phyloP scores from a whole-genome alignment of 2,888 invertebrate species.

The Auanema freiburgensis region DNA sequence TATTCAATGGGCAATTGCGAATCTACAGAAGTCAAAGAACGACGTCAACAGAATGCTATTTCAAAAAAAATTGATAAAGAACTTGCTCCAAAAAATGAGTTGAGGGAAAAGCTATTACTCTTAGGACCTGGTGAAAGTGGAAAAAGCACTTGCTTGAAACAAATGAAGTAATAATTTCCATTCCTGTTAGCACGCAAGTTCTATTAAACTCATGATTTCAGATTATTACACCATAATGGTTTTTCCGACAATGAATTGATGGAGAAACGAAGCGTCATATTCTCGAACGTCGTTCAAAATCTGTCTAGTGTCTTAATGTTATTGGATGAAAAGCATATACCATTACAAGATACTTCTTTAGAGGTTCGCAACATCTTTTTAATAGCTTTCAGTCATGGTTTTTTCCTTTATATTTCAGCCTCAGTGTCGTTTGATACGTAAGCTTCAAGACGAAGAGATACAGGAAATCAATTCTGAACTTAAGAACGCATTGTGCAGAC shows the following conservation, averaged over 20 bases:
- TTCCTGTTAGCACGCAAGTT: neutral
- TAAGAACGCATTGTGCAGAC: constrained; percentile 21
- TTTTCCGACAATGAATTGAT: constrained; percentile 44
- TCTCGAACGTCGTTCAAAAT: constrained; percentile 26
- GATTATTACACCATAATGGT: constrained; percentile 45
- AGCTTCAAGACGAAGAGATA: constrained; percentile 38
- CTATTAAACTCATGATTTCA: constrained; percentile 17
- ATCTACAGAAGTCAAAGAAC: constrained; percentile 15
- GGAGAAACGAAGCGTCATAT: constrained; percentile 43
- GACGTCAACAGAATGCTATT: constrained; percentile 3
- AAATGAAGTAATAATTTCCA: constrained; percentile 36
- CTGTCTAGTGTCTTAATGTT: constrained; percentile 9
- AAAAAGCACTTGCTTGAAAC: constrained; percentile 56
- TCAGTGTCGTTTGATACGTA: constrained; percentile 20
- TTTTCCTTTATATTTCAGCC: constrained; percentile 12
- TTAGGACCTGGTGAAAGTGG: constrained; percentile 58
- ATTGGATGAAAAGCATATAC: constrained; percentile 16
- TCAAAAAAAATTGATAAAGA: constrained; percentile 21
- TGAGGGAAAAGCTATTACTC: constrained; percentile 20
- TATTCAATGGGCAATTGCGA: constrained; percentile 19
- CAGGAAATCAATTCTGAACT: constrained; percentile 27
- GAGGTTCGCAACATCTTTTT: neutral
- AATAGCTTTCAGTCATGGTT: neutral
- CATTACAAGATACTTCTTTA: constrained; percentile 7
- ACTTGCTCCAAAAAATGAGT: constrained; percentile 15